Base-by-base conservation (phyloP, 2,797 vertebrate species). In the Enteromius paludinosus region DNA sequence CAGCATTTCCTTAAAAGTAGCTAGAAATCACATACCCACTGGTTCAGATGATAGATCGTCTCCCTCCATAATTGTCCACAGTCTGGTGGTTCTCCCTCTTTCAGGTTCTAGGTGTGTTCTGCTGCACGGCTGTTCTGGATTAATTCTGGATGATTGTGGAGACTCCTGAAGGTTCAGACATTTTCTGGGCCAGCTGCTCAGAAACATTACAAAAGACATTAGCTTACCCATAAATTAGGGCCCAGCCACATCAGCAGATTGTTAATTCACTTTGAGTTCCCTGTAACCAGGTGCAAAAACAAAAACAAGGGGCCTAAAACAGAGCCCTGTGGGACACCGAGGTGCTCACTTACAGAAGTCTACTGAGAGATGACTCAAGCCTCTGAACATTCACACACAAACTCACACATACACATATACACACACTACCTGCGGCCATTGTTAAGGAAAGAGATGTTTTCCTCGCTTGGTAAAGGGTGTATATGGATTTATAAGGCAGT, bases 281-380 rank as follows among this genome's bases (percentile, higher is more conserved):
- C 64, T 84, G 83, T 88, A 88, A 88, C 87, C 87, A 88, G 87
- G 87, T 88, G 85, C 83, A 86, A 88, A 88, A 88, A 88, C 85
- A 88, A 88, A 87, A 88, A 86, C 85, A 88, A 84, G 75, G 52
- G 82, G 66, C 85, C 81, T 77, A 79, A 86, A 87, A 88, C 66
- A 45, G 83, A 88, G 84, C 76, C 83, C 75, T 82, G 83, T 71
- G 77, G 81, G 85, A 88, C 85, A 82, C 66, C 59, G 87, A 87
- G 85, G 87, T 88, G 87, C 87, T 88, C 85, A 82, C 85, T 86
- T 84, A 86, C 85, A 82, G 82, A 28, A 82, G 83, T 86, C 87
- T 85, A 54, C 25, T 59, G 83, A 81, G 87, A 82, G 84, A 88
- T 88, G 87, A 88, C 87, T 88, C 87, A 86, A 88, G 66, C 83